A percentile compares a stretch with the other conserved stretches of the same genome.
Evolutionary conservation across 2,113 vertebrate species (phyloP).

Genomic region (Semnornis frantzii): DNA sequence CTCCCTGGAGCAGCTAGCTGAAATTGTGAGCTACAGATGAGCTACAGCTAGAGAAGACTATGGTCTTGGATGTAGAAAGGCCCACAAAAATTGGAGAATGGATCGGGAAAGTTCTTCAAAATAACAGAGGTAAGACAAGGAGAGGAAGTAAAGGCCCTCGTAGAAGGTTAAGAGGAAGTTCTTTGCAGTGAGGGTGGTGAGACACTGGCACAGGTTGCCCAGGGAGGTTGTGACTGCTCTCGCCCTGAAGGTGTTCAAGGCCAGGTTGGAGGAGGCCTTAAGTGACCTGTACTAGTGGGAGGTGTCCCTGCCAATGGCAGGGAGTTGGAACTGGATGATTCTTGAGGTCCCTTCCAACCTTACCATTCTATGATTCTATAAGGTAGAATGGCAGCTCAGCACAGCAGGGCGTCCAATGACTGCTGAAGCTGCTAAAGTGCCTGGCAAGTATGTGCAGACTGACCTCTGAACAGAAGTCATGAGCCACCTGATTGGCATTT

Average conservation of each 20-base stretch:
- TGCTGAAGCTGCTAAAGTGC: not conserved
- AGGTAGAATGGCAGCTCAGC: not conserved
- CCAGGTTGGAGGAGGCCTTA: no score
- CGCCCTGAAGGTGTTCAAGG: no score
- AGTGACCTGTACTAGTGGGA: no score
- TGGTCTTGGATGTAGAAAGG: not conserved
- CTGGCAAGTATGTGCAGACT: not conserved
- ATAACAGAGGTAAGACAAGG: not conserved
- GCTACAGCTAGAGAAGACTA: not conserved
- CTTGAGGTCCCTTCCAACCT: no score
- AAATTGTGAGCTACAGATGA: not conserved
- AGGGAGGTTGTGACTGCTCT: no score
- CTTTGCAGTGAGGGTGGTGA: no score
- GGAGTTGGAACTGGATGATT: no score
- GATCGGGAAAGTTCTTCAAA: not conserved
- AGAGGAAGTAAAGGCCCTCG: not conserved
- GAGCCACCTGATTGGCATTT: not conserved
- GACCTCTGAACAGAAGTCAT: not conserved
- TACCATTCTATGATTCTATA: no score
- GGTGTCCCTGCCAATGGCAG: no score
- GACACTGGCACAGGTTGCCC: no score
- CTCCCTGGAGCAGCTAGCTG: not conserved
- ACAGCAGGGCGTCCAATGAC: not conserved
- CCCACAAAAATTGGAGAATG: not conserved
- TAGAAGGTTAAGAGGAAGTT: no score